A percentile compares a stretch with the other conserved stretches of the same genome.
Evolutionary conservation across 37 sponge, comb jelly and placozoan species (phyloP).

Genomic region (Amphimedon queenslandica): DNA sequence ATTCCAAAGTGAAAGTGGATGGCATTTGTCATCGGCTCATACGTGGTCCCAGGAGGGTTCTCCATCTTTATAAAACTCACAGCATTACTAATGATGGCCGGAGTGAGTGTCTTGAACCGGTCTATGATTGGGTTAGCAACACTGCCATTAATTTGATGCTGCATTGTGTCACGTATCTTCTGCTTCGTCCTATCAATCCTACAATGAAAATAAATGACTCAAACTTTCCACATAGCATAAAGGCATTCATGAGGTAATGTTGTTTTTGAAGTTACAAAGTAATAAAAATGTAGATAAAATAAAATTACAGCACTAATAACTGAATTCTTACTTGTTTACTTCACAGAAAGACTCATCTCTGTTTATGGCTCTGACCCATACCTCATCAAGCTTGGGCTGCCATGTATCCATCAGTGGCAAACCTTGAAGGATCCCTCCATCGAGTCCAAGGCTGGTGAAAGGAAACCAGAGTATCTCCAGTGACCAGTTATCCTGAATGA

Average conservation of each 20-base stretch:
- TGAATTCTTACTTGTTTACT: background rate
- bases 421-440: background rate
- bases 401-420: slow-evolving; percentile 1
- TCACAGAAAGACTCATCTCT: background rate
- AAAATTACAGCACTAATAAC: too few relatives aligned
- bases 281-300: too few relatives aligned
- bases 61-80: background rate
- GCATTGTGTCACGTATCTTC: too few relatives aligned
- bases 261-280: too few relatives aligned
- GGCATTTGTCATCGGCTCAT: slow-evolving; percentile 3
- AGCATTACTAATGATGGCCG: background rate
- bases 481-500: background rate
- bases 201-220: too few relatives aligned
- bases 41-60: background rate
- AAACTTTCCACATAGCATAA: too few relatives aligned
- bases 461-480: slow-evolving; percentile 1
- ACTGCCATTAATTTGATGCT: too few relatives aligned
- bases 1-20: slow-evolving; percentile 18
- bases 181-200: too few relatives aligned
- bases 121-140: background rate
- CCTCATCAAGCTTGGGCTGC: slow-evolving; percentile 11
- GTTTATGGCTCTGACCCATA: slow-evolving; percentile 3
- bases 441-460: background rate
- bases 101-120: background rate
- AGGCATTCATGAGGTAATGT: too few relatives aligned